These are phyloP conservation scores for Lampris megalopsis DNA, from an alignment of 2,113 vertebrate genomes.

Conservation along the genomic window DNA sequence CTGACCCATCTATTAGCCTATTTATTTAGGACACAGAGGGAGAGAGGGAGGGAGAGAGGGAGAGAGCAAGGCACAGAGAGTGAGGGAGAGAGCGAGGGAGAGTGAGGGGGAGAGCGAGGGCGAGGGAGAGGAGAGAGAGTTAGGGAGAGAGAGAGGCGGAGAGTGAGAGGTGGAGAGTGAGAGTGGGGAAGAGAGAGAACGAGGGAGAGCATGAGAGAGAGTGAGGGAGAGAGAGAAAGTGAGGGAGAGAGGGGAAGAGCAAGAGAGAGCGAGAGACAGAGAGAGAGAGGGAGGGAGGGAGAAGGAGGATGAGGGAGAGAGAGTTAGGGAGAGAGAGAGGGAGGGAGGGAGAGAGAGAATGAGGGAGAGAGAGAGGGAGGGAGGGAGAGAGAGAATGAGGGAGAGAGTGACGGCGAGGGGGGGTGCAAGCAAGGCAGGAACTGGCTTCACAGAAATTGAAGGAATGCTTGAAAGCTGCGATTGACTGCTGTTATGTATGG, in stretches of 20 bases:
- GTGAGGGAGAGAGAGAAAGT: no score
- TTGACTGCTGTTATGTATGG: constrained; percentile 56
- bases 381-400: no score
- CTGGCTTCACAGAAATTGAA: constrained; percentile 39
- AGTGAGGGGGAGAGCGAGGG: no score
- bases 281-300: no score
- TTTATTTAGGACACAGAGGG: constrained; percentile 54
- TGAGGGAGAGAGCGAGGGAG: no score
- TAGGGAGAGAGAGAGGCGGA: no score
- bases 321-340: neutral
- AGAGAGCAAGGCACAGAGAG: no score
- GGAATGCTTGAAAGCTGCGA: constrained; percentile 61
- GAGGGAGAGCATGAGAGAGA: no score
- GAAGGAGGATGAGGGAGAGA: no score
- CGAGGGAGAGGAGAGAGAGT: no score
- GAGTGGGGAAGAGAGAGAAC: no score
- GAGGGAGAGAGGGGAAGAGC: neutral
- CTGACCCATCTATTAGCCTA: constrained; percentile 51
- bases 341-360: neutral
- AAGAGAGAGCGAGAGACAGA: neutral
- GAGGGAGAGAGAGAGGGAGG: neutral
- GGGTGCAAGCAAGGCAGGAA: constrained; percentile 45
- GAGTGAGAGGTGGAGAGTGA: no score
- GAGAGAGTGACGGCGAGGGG: constrained; percentile 11
- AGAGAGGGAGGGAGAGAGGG: constrained; percentile 1